Conservation (phyloP, 2,888 invertebrate species). For the Pherbina coryleti region DNA sequence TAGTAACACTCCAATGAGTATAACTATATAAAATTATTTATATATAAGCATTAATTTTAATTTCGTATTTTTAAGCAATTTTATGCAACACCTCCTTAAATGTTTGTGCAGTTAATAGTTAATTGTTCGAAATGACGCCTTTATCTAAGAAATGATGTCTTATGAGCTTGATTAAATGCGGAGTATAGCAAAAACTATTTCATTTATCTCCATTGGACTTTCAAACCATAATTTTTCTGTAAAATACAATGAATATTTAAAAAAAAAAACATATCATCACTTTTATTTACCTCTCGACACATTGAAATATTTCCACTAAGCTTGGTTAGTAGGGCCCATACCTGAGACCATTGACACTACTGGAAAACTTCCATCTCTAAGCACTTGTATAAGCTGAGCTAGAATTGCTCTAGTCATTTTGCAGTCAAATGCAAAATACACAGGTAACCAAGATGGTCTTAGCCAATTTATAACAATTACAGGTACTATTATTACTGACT, state of each 20-base stretch:
- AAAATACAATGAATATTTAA: background rate
- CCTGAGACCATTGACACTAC: too few species aligned
- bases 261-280: background rate
- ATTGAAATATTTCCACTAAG: too few species aligned
- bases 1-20: background rate
- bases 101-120: background rate
- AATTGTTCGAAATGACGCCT: background rate
- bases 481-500: too few species aligned
- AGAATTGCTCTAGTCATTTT: slow-evolving; percentile 16
- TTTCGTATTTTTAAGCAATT: too few species aligned
- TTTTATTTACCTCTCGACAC: background rate
- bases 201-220: background rate
- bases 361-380: too few species aligned
- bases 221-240: background rate
- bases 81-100: background rate
- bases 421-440: slow-evolving; percentile 32
- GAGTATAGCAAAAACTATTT: too few species aligned
- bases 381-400: background rate
- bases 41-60: too few species aligned
- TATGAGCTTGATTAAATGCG: background rate
- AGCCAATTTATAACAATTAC: too few species aligned
- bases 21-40: too few species aligned
- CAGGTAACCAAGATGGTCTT: too few species aligned
- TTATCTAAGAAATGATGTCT: background rate
- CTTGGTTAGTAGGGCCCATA: too few species aligned